These are phyloP conservation scores for Drosophila helvetica DNA, from an alignment of 2,888 invertebrate genomes.

Conservation along the genomic window DNA sequence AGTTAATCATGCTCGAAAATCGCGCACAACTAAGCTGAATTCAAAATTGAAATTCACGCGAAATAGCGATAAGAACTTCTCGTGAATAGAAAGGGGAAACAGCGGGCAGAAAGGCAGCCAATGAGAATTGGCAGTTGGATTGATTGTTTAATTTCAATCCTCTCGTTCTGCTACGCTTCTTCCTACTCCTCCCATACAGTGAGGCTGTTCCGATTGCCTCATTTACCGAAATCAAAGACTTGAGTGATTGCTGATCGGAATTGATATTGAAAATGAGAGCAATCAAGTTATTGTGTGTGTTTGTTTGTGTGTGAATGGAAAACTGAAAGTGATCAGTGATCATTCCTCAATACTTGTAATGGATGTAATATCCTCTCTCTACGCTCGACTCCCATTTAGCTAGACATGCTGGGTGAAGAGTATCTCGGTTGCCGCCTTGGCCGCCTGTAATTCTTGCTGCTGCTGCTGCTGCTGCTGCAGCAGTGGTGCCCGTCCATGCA, in stretches of 20 bases:
- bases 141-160: constrained; percentile 15
- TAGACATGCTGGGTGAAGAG: background rate
- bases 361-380: background rate
- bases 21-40: constrained; percentile 5
- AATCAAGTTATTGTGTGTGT: background rate
- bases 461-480: constrained; percentile 2
- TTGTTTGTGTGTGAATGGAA: background rate
- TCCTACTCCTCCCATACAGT: background rate
- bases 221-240: constrained; percentile 11
- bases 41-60: background rate
- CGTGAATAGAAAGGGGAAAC: background rate
- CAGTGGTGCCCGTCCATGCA: background rate
- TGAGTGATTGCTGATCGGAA: background rate
- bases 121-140: constrained; percentile 17
- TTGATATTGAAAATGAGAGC: constrained; percentile 1
- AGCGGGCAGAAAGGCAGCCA: background rate
- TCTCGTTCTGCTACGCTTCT: background rate
- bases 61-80: constrained; percentile 25
- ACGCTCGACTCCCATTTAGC: background rate
- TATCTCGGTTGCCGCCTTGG: constrained; percentile 1
- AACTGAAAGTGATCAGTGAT: background rate
- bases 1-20: constrained; percentile 10
- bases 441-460: constrained; percentile 2
- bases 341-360: constrained; percentile 11
- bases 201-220: constrained; percentile 14